Conservation (phyloP, 2,797 vertebrate species). For the Rachycentron canadum region DNA sequence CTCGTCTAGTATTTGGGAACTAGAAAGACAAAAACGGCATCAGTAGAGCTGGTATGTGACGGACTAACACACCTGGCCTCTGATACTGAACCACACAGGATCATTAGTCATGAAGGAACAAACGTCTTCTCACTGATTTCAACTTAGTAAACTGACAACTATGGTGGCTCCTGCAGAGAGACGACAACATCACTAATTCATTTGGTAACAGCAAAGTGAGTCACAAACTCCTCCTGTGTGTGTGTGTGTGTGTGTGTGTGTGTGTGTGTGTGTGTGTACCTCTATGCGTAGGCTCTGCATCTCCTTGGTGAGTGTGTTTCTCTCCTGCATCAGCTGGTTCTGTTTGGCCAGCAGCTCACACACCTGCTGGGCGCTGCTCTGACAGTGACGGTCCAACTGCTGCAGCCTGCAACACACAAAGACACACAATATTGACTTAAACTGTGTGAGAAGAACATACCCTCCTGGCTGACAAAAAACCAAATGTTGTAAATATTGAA, state of each 20-base stretch:
- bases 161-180: slow-evolving; percentile 31
- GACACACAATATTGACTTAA: slow-evolving; percentile 61
- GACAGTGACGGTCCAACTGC: slow-evolving; percentile 94
- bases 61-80: background rate
- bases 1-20: slow-evolving; percentile 76
- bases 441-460: slow-evolving; percentile 50
- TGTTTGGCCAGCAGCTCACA: slow-evolving; percentile 93
- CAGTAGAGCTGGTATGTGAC: slow-evolving; percentile 5
- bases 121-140: slow-evolving; percentile 43
- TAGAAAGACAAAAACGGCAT: slow-evolving; percentile 72
- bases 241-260: slow-evolving; percentile 21
- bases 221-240: slow-evolving; percentile 19
- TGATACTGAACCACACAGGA: slow-evolving; percentile 40
- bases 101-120: slow-evolving; percentile 42
- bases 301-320: slow-evolving; percentile 88
- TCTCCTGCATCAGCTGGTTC: slow-evolving; percentile 92
- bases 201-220: slow-evolving; percentile 44
- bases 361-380: slow-evolving; percentile 94
- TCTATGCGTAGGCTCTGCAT: slow-evolving; percentile 79
- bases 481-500: slow-evolving; percentile 79
- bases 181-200: slow-evolving; percentile 21
- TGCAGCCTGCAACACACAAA: slow-evolving; percentile 86
- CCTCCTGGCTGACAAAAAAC: slow-evolving; percentile 71
- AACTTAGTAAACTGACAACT: slow-evolving; percentile 39
- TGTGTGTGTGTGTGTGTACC: slow-evolving; percentile 55